These are phyloP conservation scores for Scytalopus superciliaris DNA, from an alignment of 2,113 vertebrate genomes.

Conservation along the genomic window DNA sequence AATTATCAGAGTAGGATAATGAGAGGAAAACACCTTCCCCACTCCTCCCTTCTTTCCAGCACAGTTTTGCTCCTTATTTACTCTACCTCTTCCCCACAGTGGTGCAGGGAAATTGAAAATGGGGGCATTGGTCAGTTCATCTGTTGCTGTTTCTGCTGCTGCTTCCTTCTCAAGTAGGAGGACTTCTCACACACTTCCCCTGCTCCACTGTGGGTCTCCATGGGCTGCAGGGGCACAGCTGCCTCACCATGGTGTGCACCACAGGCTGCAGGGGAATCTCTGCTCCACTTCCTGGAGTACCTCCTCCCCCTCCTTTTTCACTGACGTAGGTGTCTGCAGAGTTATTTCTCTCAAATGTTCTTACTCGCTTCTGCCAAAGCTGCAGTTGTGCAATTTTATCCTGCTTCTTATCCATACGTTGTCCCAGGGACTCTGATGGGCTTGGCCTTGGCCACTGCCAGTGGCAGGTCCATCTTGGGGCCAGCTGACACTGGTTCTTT, in stretches of 20 bases:
- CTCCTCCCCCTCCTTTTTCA: background rate
- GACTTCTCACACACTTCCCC: background rate
- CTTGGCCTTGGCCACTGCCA: fast-evolving
- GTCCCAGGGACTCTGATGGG: background rate
- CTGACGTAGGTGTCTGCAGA: background rate
- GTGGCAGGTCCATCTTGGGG: background rate
- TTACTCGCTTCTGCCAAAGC: background rate
- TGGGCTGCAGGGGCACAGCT: background rate
- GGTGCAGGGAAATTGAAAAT: background rate
- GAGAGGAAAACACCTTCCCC: background rate
- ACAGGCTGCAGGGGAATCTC: background rate
- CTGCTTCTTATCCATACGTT: fast-evolving
- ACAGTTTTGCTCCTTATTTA: background rate
- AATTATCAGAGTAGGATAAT: background rate
- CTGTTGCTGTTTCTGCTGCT: background rate
- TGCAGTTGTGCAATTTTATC: background rate
- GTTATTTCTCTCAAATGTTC: background rate
- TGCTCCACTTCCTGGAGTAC: background rate
- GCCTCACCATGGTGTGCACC: background rate
- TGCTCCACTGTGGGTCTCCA: background rate
- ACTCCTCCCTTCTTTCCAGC: fast-evolving
- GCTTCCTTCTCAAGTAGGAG: background rate
- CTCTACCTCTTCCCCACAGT: background rate
- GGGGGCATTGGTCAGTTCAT: background rate
- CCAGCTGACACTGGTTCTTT: background rate